Conservation (phyloP, 2,113 vertebrate genomes). For the Lamprotornis superbus region DNA sequence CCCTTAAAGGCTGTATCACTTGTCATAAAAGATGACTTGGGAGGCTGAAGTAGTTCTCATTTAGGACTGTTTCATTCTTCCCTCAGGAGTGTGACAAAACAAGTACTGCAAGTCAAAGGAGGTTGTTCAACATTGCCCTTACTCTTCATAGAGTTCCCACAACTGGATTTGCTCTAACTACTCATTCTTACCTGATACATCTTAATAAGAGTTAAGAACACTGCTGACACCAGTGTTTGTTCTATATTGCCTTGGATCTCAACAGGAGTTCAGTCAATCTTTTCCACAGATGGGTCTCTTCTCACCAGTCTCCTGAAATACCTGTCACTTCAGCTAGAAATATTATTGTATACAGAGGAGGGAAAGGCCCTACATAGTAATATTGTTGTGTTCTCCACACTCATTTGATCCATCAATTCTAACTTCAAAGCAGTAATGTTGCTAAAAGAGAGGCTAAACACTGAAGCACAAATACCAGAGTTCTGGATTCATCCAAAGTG, state of each 20-base stretch:
- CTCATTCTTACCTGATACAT: not conserved
- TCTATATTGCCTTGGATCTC: not conserved
- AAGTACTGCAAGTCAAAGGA: not conserved
- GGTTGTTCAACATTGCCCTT: not conserved
- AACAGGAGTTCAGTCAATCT: not conserved
- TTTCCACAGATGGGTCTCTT: not conserved
- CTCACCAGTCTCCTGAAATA: not conserved
- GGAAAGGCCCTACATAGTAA: not conserved
- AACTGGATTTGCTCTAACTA: not conserved
- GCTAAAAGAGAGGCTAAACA: not conserved
- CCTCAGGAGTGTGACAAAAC: not conserved
- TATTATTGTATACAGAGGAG: not conserved
- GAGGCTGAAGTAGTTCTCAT: not conserved
- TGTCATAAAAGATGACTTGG: not conserved
- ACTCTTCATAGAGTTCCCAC: not conserved
- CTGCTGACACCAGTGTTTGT: not conserved
- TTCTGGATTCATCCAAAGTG: not conserved
- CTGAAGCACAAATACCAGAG: not conserved
- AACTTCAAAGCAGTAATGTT: not conserved
- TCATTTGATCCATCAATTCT: not conserved
- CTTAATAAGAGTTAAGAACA: not conserved
- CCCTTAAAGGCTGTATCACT: not conserved
- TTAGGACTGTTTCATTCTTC: not conserved
- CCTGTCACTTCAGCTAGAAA: not conserved
- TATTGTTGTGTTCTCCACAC: not conserved